Evolutionary conservation across 2,797 vertebrate genomes (phyloP).

Genomic region (Orientallactaga sibirica): DNA sequence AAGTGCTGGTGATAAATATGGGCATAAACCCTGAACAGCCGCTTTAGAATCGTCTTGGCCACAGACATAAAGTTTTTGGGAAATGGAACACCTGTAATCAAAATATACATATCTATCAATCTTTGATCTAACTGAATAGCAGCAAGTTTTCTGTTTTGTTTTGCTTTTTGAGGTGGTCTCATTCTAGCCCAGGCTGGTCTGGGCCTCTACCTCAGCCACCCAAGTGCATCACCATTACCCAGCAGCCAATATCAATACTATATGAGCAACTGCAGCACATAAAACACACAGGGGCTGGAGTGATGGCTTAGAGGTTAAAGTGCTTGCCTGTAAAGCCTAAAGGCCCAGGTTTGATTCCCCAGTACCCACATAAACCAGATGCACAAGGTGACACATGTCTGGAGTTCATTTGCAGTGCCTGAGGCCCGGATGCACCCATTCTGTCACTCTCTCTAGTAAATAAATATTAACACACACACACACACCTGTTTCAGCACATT

Average conservation of each 20-base stretch:
- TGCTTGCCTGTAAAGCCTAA: no score
- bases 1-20: conserved; percentile 99
- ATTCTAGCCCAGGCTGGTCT: no score
- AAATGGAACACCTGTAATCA: conserved; percentile 93
- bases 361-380: no score
- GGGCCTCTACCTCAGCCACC: no score
- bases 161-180: no score
- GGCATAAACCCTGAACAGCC: conserved; percentile 96
- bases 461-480: neutral
- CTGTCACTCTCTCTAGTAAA: no score
- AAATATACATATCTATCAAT: neutral
- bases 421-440: no score
- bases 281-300: neutral
- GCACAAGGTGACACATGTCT: neutral
- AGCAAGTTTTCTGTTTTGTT: neutral
- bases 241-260: neutral
- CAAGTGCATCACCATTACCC: no score
- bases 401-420: no score
- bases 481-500: neutral
- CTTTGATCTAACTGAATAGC: neutral
- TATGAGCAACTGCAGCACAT: neutral
- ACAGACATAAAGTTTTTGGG: conserved; percentile 99
- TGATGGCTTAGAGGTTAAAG: no score
- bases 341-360: no score
- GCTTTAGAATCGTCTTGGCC: conserved; percentile 98